A percentile compares a stretch with the other conserved stretches of the same genome.
Evolutionary conservation across 2,888 invertebrate genomes (phyloP).

Genomic region (Brenthis ino): DNA sequence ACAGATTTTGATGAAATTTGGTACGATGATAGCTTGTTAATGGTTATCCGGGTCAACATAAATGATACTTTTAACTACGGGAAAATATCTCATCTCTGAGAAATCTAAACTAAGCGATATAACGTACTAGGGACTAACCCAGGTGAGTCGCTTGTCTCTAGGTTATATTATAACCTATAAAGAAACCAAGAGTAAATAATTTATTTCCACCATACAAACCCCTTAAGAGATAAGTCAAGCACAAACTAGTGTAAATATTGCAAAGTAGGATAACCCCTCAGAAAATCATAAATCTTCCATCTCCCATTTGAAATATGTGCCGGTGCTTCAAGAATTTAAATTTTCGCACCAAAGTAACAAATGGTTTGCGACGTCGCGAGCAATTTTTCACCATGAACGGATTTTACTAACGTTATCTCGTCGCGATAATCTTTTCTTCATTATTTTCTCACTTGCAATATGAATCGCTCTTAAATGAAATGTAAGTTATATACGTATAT

Average conservation of each 20-base stretch:
- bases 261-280: conserved; percentile 22
- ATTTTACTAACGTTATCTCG: conserved; percentile 34
- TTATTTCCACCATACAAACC: conserved; percentile 8
- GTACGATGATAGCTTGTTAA: too few relatives aligned
- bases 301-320: conserved; percentile 32
- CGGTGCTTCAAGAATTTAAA: conserved; percentile 32
- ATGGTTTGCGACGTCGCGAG: conserved; percentile 34
- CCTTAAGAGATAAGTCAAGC: conserved; percentile 7
- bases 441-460: conserved; percentile 30
- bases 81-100: too few relatives aligned
- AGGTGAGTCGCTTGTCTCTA: too few relatives aligned
- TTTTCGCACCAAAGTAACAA: conserved; percentile 34
- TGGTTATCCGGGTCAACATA: too few relatives aligned
- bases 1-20: too few relatives aligned
- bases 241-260: conserved; percentile 14
- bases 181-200: neutral
- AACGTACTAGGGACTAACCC: too few relatives aligned
- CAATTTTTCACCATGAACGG: conserved; percentile 35
- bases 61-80: too few relatives aligned
- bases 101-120: too few relatives aligned
- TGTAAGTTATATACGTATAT: too few relatives aligned
- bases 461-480: neutral
- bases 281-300: conserved; percentile 36
- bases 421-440: conserved; percentile 33
- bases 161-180: too few relatives aligned